Evolutionary conservation across 2,797 vertebrate species (phyloP).

Genomic region (Coregonus sp.): DNA sequence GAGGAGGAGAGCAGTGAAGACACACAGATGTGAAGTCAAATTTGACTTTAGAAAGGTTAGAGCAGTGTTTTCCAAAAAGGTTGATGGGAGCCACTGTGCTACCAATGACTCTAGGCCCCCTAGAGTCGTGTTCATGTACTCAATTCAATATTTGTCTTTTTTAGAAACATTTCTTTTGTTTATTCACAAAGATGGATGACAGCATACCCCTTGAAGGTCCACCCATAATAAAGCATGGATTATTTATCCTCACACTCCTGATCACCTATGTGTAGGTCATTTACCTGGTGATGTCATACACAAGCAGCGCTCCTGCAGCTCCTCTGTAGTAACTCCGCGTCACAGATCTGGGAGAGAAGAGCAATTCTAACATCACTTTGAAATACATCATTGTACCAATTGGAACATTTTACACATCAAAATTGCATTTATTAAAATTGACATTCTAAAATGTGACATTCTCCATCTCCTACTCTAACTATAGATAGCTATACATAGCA

Average conservation of each 20-base stretch:
- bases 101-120: neutral
- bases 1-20: neutral
- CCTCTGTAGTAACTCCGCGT: constrained; percentile 94
- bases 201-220: neutral
- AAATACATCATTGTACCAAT: neutral
- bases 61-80: neutral
- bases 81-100: neutral
- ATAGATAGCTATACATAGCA: neutral
- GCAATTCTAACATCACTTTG: constrained; percentile 5
- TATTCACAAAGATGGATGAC: neutral
- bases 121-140: neutral
- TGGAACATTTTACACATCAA: neutral
- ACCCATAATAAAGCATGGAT: neutral
- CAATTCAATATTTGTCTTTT: neutral
- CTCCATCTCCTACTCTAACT: neutral
- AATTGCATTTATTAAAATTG: neutral
- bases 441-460: neutral
- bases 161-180: neutral
- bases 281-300: constrained; percentile 96
- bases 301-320: constrained; percentile 88
- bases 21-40: neutral
- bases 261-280: neutral
- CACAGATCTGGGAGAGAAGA: constrained; percentile 80
- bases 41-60: neutral
- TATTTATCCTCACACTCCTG: neutral